A percentile compares a stretch with the other conserved stretches of the same genome.
These are phyloP conservation scores for Holotrichia oblita DNA, from an alignment of 1,140 invertebrate genomes.

Conservation along the genomic window DNA sequence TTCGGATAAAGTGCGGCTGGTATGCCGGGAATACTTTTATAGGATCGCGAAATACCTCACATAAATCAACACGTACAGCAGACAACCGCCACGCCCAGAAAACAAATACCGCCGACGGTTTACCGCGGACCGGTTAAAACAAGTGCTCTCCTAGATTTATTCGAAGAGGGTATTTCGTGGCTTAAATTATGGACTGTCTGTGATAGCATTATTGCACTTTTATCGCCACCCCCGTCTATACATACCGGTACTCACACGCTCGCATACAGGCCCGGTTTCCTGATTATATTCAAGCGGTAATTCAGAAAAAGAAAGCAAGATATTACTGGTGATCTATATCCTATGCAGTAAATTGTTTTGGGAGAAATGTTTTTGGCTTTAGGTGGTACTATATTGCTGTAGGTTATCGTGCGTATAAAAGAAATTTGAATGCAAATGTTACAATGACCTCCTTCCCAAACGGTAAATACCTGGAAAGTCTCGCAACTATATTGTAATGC, in stretches of 20 bases:
- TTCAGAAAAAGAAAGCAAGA: conserved; percentile 4
- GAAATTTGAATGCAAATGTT: neutral
- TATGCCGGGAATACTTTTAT: conserved; percentile 46
- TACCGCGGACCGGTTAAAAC: conserved; percentile 37
- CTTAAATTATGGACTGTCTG: conserved; percentile 27
- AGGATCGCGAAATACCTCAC: conserved; percentile 45
- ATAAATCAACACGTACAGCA: conserved; percentile 48
- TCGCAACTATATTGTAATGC: no score
- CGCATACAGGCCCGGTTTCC: neutral
- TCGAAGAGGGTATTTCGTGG: conserved; percentile 30
- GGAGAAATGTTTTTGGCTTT: neutral
- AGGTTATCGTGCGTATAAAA: neutral
- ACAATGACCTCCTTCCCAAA: neutral
- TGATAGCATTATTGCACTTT: conserved; percentile 35
- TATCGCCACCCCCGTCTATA: conserved; percentile 23
- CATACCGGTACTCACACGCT: neutral
- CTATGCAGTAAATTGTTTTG: conserved; percentile 5
- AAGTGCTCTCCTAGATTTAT: conserved; percentile 41
- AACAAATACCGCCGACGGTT: conserved; percentile 20
- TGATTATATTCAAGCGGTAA: conserved; percentile 25
- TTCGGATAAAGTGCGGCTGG: conserved; percentile 44
- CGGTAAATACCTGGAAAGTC: no score
- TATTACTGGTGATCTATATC: neutral
- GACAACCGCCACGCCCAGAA: conserved; percentile 42
- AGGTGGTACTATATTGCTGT: neutral